Conservation (phyloP, 1,140 invertebrate genomes). For the Physella acuta region DNA sequence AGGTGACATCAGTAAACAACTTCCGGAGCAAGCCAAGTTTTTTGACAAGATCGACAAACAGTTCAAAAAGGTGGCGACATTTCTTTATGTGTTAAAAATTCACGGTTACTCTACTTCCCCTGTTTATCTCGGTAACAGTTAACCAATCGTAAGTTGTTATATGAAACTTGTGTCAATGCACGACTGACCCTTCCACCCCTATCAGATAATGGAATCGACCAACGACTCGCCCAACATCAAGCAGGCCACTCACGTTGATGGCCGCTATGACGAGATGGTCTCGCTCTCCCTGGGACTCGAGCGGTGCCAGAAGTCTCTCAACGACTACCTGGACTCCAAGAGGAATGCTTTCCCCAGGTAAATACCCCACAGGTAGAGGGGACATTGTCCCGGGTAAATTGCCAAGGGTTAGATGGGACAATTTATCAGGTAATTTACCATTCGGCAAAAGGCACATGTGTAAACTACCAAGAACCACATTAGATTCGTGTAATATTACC, state of each 20-base stretch:
- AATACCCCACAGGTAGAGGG: too few species aligned
- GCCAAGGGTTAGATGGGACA: not conserved
- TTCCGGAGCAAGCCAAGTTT: conserved; percentile 81
- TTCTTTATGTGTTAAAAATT: too few species aligned
- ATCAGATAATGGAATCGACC: conserved; percentile 77
- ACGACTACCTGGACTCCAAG: conserved; percentile 83
- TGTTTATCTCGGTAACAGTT: too few species aligned
- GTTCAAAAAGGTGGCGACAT: conserved; percentile 71
- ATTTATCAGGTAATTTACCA: too few species aligned
- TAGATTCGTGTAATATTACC: too few species aligned
- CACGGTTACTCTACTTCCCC: too few species aligned
- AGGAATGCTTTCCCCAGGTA: conserved; percentile 75
- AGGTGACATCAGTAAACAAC: conserved; percentile 77
- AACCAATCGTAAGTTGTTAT: too few species aligned
- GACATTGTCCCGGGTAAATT: not conserved
- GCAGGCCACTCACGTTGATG: conserved; percentile 70
- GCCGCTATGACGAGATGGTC: conserved; percentile 73
- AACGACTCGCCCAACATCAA: conserved; percentile 75
- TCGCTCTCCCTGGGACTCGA: conserved; percentile 72
- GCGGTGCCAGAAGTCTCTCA: conserved; percentile 83
- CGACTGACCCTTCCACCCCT: too few species aligned
- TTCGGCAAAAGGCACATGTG: too few species aligned
- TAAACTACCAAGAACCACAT: too few species aligned
- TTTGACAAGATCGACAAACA: conserved; percentile 81
- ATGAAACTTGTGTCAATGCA: too few species aligned